These are phyloP conservation scores for Dendrocopos noguchii DNA, from an alignment of 2,113 vertebrate species.

Conservation along the genomic window DNA sequence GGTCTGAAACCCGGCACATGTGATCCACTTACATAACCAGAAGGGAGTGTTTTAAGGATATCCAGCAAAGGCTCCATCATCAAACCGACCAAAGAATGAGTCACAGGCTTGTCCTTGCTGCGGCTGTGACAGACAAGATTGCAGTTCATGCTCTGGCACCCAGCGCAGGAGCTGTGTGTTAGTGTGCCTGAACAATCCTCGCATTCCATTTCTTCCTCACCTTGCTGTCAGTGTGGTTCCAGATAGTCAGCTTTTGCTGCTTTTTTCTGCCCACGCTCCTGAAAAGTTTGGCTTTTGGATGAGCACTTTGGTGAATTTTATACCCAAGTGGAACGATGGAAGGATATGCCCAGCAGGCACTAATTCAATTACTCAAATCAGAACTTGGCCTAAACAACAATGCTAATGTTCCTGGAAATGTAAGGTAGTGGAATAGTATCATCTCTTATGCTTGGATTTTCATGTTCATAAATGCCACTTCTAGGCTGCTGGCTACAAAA, in stretches of 20 bases:
- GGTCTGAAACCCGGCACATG: not conserved
- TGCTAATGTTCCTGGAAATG: not conserved
- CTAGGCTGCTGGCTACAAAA: not conserved
- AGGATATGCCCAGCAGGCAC: not conserved
- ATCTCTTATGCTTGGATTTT: not conserved
- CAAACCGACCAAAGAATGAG: not conserved
- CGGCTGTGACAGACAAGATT: not conserved
- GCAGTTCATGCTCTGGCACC: not conserved
- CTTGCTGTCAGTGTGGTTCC: not conserved
- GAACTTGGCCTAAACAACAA: not conserved
- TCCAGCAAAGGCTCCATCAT: not conserved
- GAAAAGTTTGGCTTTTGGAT: not conserved
- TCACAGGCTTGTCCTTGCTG: not conserved
- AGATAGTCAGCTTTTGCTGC: not conserved
- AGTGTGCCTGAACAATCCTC: not conserved
- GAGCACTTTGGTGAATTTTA: not conserved
- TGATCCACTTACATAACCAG: not conserved
- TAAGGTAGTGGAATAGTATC: not conserved
- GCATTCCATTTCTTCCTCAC: not conserved
- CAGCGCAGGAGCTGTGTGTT: not conserved
- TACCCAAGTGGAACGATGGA: not conserved
- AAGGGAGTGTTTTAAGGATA: not conserved
- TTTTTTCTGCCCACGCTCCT: not conserved
- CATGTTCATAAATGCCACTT: not conserved
- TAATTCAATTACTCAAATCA: not conserved